These are phyloP conservation scores for Kryptolebias marmoratus DNA, from an alignment of 2,113 vertebrate species.

Conservation along the genomic window DNA sequence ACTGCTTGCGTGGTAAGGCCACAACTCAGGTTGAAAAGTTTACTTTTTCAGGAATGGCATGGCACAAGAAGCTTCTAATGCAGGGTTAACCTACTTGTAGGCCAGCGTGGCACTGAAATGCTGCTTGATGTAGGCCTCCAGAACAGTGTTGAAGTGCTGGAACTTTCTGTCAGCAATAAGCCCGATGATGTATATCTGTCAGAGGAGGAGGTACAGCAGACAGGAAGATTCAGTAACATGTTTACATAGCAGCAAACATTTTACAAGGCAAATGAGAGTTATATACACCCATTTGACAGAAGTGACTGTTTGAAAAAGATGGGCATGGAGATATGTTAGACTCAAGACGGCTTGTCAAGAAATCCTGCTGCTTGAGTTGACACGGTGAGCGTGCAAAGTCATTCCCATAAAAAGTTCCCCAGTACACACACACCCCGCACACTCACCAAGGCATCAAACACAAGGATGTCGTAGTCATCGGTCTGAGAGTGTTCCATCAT, in stretches of 20 bases:
- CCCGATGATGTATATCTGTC: constrained; percentile 95
- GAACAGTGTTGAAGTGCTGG: constrained; percentile 95
- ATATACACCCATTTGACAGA: constrained; percentile 20
- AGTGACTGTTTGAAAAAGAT: constrained; percentile 27
- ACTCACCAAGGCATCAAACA: constrained; percentile 98
- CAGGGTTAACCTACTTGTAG: constrained; percentile 89
- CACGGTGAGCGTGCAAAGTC: background rate
- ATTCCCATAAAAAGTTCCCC: constrained; percentile 4
- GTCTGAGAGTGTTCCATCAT: constrained; percentile 98
- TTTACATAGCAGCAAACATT: constrained; percentile 23
- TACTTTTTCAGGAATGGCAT: background rate
- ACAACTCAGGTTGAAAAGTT: background rate
- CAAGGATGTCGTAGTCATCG: constrained; percentile 94
- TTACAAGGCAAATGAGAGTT: constrained; percentile 20
- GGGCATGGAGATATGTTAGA: constrained; percentile 29
- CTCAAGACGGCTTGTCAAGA: constrained; percentile 30
- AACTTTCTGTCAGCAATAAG: constrained; percentile 97
- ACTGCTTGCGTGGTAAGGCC: background rate
- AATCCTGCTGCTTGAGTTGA: constrained; percentile 28
- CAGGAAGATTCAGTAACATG: background rate
- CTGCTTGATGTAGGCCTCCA: constrained; percentile 98
- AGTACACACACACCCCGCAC: constrained; percentile 22
- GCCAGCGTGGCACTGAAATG: constrained; percentile 97
- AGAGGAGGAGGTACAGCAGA: constrained; percentile 17
- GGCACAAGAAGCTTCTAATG: background rate